Evolutionary conservation across 2,113 vertebrate species (phyloP).

Genomic region (Coracopsis vasa): DNA sequence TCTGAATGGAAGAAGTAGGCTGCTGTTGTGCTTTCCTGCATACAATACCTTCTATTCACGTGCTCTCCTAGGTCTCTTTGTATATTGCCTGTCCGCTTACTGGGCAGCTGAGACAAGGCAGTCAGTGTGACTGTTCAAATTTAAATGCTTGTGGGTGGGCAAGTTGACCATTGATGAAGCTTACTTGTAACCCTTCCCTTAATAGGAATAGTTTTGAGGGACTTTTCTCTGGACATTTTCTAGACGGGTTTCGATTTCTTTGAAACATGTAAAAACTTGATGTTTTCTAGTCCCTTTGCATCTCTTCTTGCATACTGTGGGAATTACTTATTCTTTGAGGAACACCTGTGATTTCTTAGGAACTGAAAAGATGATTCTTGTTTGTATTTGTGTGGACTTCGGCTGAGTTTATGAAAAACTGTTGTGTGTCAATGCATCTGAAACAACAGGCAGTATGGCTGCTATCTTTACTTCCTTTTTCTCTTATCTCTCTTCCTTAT

Average conservation of each 20-base stretch:
- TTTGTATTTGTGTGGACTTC: background rate
- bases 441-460: background rate
- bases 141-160: background rate
- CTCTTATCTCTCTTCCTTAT: background rate
- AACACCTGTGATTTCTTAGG: background rate
- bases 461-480: background rate
- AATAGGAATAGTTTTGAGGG: background rate
- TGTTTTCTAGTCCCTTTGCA: background rate
- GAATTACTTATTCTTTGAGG: background rate
- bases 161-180: background rate
- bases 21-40: background rate
- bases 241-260: background rate
- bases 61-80: background rate
- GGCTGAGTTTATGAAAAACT: background rate
- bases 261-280: background rate
- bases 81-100: background rate
- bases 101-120: background rate
- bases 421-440: background rate
- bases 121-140: background rate
- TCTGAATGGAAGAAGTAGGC: background rate
- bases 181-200: background rate
- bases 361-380: fast-evolving
- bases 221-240: background rate
- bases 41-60: background rate
- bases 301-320: background rate